Evolutionary conservation across 2,797 vertebrate genomes (phyloP).

Genomic region (Coregonus suidteri): DNA sequence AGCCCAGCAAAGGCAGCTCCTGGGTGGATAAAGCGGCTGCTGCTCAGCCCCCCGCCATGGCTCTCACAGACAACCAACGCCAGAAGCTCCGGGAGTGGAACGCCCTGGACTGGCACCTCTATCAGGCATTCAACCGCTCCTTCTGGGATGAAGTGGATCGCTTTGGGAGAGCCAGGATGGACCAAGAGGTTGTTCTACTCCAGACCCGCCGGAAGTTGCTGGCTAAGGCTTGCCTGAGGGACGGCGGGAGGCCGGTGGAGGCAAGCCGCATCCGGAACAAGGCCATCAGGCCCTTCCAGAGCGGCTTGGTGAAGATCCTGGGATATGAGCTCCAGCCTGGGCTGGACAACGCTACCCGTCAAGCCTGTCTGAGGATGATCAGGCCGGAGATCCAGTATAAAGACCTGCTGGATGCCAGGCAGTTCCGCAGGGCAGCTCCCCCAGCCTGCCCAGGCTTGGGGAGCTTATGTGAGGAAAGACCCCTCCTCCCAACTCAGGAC

Average conservation of each 20-base stretch:
- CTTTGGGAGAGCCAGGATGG: slow-evolving; percentile 80
- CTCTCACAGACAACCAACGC: slow-evolving; percentile 67
- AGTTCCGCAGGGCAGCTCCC: slow-evolving; percentile 72
- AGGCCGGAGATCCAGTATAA: slow-evolving; percentile 92
- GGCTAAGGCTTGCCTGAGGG: slow-evolving; percentile 77
- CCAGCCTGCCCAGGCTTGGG: slow-evolving; percentile 24
- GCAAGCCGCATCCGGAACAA: slow-evolving; percentile 81
- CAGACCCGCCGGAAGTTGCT: slow-evolving; percentile 71
- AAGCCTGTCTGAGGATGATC: slow-evolving; percentile 82
- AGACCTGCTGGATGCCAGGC: slow-evolving; percentile 83
- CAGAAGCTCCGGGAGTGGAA: slow-evolving; percentile 85
- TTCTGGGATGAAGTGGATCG: slow-evolving; percentile 83
- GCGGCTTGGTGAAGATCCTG: slow-evolving; percentile 83
- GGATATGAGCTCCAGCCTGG: slow-evolving; percentile 83
- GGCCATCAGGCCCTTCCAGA: slow-evolving; percentile 87
- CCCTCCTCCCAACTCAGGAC: slow-evolving; percentile 48
- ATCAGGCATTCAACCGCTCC: slow-evolving; percentile 83
- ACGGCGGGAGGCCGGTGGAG: slow-evolving; percentile 82
- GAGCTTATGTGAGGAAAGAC: slow-evolving; percentile 54
- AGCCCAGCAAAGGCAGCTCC: slow-evolving; percentile 49
- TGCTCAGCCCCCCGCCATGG: slow-evolving; percentile 51
- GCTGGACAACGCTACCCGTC: slow-evolving; percentile 74
- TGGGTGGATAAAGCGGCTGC: slow-evolving; percentile 67
- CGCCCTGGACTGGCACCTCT: slow-evolving; percentile 86
- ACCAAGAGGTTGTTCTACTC: slow-evolving; percentile 77